Base-by-base conservation (phyloP, 2,888 invertebrate species). In the Deilephila porcellus region DNA sequence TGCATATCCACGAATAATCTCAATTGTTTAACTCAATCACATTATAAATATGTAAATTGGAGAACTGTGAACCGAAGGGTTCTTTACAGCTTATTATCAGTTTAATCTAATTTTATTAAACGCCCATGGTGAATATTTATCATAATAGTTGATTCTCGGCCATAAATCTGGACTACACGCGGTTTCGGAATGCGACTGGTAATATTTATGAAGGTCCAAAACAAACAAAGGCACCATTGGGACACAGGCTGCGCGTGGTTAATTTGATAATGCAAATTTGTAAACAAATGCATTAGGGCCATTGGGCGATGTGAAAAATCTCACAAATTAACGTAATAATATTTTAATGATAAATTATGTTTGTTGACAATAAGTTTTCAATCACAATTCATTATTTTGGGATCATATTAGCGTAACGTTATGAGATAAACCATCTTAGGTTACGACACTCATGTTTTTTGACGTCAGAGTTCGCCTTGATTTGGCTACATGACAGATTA, bases 181-280 rank as follows among this genome's bases (percentile, higher is more conserved):
- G 87, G 92, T 86, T 90, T 85, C 78, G 85, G 88, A 88, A 89
- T 85, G 87, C 82, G 83, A 79, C 81, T 82, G 81, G 81, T 82
- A 81, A 85, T 88, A 93, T 93, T 93, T 93, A 93, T 93, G 82
- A 87, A 83, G 87, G 88, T 85, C 87, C 83, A 86, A 85, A 85
- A 86, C 83, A 88, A 92, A 90, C 83, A 88, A 88, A 90, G 85
- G 85, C 88, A 89, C 85, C 82, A 82, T 86, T 90, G 90, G 79
- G 82, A 75, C 75, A 71, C 76, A 74, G 72, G 73, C 75, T 72
- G 70, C 74, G 74, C 79, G 78, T 62, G 25, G 81, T 78, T 83
- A 80, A 84, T 85, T 80, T 82, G 76, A 79, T 82, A 84, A 90
- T 89, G 88, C 88, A 88, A 90, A 88, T 88, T 83, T 80, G 67